Evolutionary conservation across 2,888 invertebrate species (phyloP), one percentile per base, ranked within the genome.

Genomic region (Aspidiotus destructor): DNA sequence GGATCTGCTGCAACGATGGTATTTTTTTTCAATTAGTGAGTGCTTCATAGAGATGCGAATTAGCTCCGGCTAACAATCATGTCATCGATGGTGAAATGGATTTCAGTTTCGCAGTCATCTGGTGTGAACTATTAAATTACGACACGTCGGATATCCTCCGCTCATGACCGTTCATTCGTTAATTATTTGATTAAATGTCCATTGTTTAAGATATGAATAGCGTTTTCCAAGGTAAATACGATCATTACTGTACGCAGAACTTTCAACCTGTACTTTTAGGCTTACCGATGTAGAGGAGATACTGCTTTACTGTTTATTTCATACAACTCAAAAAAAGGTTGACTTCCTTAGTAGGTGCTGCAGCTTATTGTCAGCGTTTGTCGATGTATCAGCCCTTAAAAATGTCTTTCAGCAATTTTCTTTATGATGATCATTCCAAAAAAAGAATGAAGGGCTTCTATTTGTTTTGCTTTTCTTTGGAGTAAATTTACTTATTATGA

Each of bases 151-250:
- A 58, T 58, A 28, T 58, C 58, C 40, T 58, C 58, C 17, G 8
- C 17, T 8, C 28, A 40, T 40, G 8, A 40, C 28, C 11, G 41
- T 58, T 41, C 15, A 48, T 48, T 67, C 60, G 60, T 9, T 7
- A 58, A 40, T 58, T 41, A 67, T 61, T 41, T 17, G n/a, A n/a
- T 67, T 67, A 60, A 48, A 67, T 67, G 67, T 58, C 55, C 58
- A 58, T 67, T 61, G 42, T 41, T 61, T 61, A 58, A 60, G 67
- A 67, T 52, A 67, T 67, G 67, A 41, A 44, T 67, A 13, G 15
- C 16, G 44, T 44, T 67, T 40, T 48, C 52, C 57, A 7, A 67
- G 67, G 67, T 67, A 67, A 67, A 28, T 28, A 44, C 6, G 54
- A 41, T 55, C 41, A 10, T 41, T 40, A 40, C 5, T 28, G 28